These are phyloP conservation scores for Diplodus puntazzo DNA, from an alignment of 2,797 vertebrate species.

Conservation along the genomic window DNA sequence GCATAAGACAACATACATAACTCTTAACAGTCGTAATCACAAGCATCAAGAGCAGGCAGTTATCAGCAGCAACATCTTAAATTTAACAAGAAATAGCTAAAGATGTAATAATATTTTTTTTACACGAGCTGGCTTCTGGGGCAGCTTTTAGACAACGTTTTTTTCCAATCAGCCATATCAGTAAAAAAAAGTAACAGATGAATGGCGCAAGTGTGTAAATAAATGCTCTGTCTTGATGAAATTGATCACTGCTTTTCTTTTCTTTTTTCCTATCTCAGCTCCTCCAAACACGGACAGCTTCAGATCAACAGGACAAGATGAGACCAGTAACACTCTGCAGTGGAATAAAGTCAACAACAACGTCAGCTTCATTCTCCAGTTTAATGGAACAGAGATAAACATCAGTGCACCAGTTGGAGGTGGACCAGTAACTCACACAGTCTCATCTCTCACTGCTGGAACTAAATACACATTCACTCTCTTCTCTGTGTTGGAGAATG, in stretches of 20 bases:
- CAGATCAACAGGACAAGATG: background rate
- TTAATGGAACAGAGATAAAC: background rate
- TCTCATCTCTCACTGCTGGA: slow-evolving; percentile 23
- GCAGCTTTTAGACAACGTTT: too few species aligned
- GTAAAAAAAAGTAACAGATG: too few species aligned
- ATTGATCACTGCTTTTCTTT: background rate
- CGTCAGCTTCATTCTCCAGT: slow-evolving; percentile 13
- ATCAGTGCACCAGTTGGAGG: slow-evolving; percentile 7
- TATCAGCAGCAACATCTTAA: too few species aligned
- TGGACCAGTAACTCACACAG: slow-evolving; percentile 16
- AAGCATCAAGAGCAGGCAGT: too few species aligned
- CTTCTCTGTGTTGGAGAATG: background rate
- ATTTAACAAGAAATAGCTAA: too few species aligned
- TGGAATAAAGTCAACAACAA: background rate
- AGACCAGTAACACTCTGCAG: slow-evolving; percentile 10
- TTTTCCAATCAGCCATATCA: too few species aligned
- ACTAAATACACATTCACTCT: background rate
- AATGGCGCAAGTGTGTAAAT: too few species aligned
- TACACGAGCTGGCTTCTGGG: too few species aligned
- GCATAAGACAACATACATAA: too few species aligned
- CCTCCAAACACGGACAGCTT: background rate
- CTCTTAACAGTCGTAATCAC: too few species aligned
- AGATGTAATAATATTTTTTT: too few species aligned
- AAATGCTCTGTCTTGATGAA: too few species aligned
- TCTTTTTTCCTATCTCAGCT: background rate